A percentile compares a stretch with the other conserved stretches of the same genome.
Conservation (phyloP, 2,113 vertebrate species). For the Melanocharis versteri region DNA sequence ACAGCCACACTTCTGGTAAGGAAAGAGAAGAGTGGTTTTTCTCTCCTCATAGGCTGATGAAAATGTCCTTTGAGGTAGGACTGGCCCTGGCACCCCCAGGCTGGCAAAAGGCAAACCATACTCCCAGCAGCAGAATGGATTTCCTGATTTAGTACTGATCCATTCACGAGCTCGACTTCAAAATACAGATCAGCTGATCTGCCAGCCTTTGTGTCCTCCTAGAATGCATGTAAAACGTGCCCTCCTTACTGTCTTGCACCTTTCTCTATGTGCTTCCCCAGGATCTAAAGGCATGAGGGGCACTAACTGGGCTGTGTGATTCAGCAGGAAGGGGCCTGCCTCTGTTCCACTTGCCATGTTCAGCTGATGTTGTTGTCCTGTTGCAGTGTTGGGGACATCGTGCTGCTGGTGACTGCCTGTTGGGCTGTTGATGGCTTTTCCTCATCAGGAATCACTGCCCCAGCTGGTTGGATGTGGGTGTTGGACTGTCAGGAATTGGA, state of each 20-base stretch:
- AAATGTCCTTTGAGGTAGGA: not conserved
- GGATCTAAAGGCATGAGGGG: not conserved
- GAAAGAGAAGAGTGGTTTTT: not conserved
- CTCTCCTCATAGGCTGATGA: not conserved
- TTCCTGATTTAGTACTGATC: not conserved
- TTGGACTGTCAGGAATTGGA: not conserved
- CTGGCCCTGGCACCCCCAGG: not conserved
- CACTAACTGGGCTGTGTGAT: not conserved
- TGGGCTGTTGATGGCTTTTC: not conserved
- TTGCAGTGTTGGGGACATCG: fast-evolving
- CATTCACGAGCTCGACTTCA: not conserved
- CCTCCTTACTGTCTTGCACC: not conserved
- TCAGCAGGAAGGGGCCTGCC: not conserved
- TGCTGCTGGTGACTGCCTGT: not conserved
- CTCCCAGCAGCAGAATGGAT: not conserved
- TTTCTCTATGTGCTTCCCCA: not conserved
- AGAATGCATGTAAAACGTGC: not conserved
- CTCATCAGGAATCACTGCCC: not conserved
- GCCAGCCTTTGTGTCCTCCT: not conserved
- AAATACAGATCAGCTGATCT: not conserved
- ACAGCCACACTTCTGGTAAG: not conserved
- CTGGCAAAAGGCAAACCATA: not conserved
- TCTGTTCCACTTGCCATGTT: not conserved
- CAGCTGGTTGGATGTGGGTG: not conserved
- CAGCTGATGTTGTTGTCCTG: not conserved